These are phyloP conservation scores for Fregetta grallaria DNA, from an alignment of 2,113 vertebrate species.

Conservation along the genomic window DNA sequence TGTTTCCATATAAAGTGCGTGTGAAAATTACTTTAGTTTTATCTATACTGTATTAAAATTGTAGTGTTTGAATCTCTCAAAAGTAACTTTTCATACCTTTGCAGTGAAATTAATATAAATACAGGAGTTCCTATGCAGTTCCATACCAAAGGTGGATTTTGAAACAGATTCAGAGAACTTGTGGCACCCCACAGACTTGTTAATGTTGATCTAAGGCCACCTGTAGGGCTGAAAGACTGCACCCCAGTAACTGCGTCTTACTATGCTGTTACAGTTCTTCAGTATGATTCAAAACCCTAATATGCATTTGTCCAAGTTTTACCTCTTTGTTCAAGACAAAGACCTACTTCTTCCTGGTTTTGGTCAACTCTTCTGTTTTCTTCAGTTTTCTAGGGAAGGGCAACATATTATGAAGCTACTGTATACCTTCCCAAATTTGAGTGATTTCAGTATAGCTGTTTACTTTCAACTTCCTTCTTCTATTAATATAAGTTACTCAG, in stretches of 20 bases:
- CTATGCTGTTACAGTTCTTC: background rate
- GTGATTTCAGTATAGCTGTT: background rate
- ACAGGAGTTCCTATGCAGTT: background rate
- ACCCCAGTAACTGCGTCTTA: background rate
- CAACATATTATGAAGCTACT: background rate
- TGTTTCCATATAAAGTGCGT: rapidly evolving
- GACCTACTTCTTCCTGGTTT: background rate
- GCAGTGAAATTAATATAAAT: background rate
- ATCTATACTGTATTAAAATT: background rate
- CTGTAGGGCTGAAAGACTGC: background rate
- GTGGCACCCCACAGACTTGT: background rate
- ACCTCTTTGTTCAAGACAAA: background rate
- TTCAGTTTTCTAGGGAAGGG: background rate
- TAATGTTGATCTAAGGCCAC: background rate
- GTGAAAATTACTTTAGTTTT: background rate
- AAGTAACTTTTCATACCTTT: background rate
- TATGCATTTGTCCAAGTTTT: background rate
- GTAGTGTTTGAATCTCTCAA: background rate
- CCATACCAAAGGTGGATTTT: background rate
- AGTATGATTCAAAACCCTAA: background rate
- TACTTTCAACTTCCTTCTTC: background rate
- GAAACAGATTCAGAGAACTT: background rate
- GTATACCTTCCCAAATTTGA: background rate
- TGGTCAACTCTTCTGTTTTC: background rate
- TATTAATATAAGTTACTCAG: background rate